phyloP scores from a whole-genome alignment of 2,888 invertebrate genomes.

The Onchidella celtica region DNA sequence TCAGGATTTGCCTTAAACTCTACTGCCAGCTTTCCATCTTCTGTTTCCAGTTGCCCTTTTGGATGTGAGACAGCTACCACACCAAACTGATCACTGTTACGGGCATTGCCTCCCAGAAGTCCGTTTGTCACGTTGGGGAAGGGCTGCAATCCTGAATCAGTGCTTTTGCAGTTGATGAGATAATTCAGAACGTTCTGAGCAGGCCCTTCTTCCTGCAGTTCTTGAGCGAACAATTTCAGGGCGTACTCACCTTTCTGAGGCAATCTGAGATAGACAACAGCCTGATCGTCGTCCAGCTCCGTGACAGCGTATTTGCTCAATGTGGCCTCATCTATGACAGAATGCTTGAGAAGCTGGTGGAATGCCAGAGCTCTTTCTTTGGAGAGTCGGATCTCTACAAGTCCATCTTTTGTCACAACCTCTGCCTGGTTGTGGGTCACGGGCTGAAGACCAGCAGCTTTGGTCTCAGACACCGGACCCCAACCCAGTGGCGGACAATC shows the following conservation, averaged over 20 bases:
- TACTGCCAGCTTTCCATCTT: constrained; percentile 63
- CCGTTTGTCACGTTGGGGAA: constrained; percentile 65
- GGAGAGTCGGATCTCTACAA: constrained; percentile 72
- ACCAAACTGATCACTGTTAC: constrained; percentile 63
- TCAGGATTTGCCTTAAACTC: constrained; percentile 68
- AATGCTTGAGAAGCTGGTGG: constrained; percentile 73
- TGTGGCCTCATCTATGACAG: constrained; percentile 71
- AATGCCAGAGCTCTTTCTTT: constrained; percentile 66
- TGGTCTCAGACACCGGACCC: constrained; percentile 73
- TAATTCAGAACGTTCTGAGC: constrained; percentile 78
- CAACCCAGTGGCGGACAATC: constrained; percentile 77
- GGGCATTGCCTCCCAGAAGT: constrained; percentile 54
- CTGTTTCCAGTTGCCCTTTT: constrained; percentile 61
- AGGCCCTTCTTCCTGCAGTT: constrained; percentile 67
- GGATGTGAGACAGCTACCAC: constrained; percentile 68
- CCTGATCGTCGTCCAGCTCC: constrained; percentile 69
- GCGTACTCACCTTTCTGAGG: constrained; percentile 75
- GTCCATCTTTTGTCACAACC: constrained; percentile 72
- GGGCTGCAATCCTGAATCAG: constrained; percentile 61
- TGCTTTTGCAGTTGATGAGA: constrained; percentile 68
- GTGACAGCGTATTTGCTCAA: constrained; percentile 73
- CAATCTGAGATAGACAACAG: constrained; percentile 71
- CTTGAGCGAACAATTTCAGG: constrained; percentile 75
- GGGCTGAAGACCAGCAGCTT: constrained; percentile 71
- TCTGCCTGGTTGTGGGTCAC: constrained; percentile 73